Conservation (phyloP, 2,888 invertebrate species). For the Leucoptera coffeella region DNA sequence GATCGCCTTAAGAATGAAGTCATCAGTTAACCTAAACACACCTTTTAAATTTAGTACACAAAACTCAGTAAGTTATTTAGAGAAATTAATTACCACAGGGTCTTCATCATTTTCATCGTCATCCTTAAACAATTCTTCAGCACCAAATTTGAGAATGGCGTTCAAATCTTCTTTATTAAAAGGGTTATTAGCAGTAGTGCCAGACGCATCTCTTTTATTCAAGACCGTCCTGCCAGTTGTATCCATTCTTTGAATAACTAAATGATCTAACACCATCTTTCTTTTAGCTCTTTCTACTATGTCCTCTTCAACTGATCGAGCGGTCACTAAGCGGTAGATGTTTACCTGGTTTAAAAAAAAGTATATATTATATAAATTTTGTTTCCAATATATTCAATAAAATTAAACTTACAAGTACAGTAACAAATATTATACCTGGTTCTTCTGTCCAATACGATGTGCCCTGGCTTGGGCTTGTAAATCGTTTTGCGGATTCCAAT, state of each 20-base stretch:
- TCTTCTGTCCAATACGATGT: slow-evolving; percentile 98
- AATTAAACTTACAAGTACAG: no score
- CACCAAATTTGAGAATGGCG: slow-evolving; percentile 97
- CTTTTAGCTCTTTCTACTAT: slow-evolving; percentile 97
- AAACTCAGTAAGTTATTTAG: no score
- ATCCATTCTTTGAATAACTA: slow-evolving; percentile 99
- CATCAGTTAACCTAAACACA: no score
- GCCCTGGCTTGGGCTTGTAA: slow-evolving; percentile 97
- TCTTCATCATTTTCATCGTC: slow-evolving; percentile 89
- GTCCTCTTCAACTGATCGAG: slow-evolving; percentile 95
- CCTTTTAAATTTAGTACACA: no score
- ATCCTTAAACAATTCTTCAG: slow-evolving; percentile 97
- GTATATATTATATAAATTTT: no score
- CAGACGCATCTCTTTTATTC: slow-evolving; percentile 68
- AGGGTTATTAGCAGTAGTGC: slow-evolving; percentile 61
- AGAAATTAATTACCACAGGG: no score
- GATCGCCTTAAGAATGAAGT: no score
- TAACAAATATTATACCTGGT: no score
- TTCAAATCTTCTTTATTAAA: slow-evolving; percentile 97
- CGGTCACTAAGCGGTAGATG: slow-evolving; percentile 95
- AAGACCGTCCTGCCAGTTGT: slow-evolving; percentile 96
- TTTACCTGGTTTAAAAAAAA: slow-evolving; percentile 70
- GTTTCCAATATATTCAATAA: no score
- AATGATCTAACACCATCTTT: slow-evolving; percentile 98
- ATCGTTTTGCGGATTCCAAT: slow-evolving; percentile 99